Conservation (phyloP, 2,113 vertebrate species). For the Apodemus speciosus region DNA sequence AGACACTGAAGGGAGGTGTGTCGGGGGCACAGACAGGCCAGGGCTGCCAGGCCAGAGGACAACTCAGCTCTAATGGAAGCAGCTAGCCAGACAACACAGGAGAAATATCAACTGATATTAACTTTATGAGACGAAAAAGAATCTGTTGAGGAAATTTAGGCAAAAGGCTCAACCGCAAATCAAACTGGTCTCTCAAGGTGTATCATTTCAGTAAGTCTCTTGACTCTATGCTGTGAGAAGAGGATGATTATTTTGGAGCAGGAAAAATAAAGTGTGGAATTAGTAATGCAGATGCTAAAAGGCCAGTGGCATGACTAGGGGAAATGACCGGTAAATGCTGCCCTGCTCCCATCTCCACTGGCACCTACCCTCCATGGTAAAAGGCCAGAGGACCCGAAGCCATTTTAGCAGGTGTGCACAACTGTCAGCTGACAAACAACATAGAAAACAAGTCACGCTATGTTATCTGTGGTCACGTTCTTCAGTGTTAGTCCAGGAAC, state of each 20-base stretch:
- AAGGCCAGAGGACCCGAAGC: conserved; percentile 84
- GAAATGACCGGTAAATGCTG: conserved; percentile 76
- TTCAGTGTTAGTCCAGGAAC: conserved; percentile 91
- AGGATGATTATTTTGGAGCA: conserved; percentile 84
- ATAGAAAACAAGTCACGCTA: conserved; percentile 89
- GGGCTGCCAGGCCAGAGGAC: conserved; percentile 34
- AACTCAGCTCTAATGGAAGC: background rate
- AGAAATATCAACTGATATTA: conserved; percentile 12
- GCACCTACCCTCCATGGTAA: conserved; percentile 72
- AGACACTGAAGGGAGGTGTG: background rate
- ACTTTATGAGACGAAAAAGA: conserved; percentile 47
- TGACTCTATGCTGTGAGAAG: conserved; percentile 79
- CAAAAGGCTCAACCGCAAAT: conserved; percentile 84
- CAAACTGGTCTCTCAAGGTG: conserved; percentile 85
- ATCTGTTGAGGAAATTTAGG: background rate
- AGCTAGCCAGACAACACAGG: conserved; percentile 12
- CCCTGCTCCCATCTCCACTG: conserved; percentile 83
- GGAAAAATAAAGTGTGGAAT: conserved; percentile 88
- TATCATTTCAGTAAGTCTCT: conserved; percentile 43
- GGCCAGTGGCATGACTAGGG: conserved; percentile 90
- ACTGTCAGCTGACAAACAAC: conserved; percentile 88
- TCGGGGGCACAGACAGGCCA: too few relatives aligned
- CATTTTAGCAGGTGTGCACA: conserved; percentile 83
- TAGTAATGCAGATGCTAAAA: conserved; percentile 93
- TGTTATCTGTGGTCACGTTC: conserved; percentile 94